Evolutionary conservation across 2,113 vertebrate species (phyloP), one percentile per base, ranked within the genome.

Genomic region (Polyodon spathula): DNA sequence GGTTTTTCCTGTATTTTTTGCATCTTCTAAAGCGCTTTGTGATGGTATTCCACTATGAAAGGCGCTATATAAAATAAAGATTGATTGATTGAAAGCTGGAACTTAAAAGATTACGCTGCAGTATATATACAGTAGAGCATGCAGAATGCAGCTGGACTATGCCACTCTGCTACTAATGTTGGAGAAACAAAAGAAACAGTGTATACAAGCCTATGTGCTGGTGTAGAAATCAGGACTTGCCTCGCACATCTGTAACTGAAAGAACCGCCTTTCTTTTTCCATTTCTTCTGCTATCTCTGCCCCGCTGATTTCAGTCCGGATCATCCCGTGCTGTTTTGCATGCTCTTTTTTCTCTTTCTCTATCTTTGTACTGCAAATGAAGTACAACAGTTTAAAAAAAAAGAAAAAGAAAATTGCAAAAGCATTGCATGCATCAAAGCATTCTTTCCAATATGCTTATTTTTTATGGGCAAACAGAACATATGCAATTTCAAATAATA

Each of bases 181-280:
- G 27, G 27, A 27, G 27, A 27, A 27, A 27, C 27, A 27, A 27
- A 27, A 27, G 27, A 27, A 27, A 27, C 27, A 1, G 27, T 27
- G 27, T 27, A 27, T 27, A 27, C 27, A 27, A 27, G 27, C 27
- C 27, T 27, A 27, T 27, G 27, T 27, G 27, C 27, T 27, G 27
- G 27, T 27, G 27, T 27, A 27, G 27, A 27, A 46, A 46, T 46
- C 14, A 46, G 37, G 1, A 53, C 71, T 80, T 62, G 95, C 94
- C 91, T 98, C 96, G 57, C 96, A 99, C 93, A 96, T 97, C 78
- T 98, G 94, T 39, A 99, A 82, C 81, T 99, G 96, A 78, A 98
- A 99, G 63, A 90, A 74, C 0, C 86, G 80, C n/a, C 96, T 74
- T 65, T 99, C 96, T 73, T 95, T 97, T 69, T 98, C 95, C 96